Base-by-base conservation (phyloP, 2,888 invertebrate genomes). In the Onchidella celtica region DNA sequence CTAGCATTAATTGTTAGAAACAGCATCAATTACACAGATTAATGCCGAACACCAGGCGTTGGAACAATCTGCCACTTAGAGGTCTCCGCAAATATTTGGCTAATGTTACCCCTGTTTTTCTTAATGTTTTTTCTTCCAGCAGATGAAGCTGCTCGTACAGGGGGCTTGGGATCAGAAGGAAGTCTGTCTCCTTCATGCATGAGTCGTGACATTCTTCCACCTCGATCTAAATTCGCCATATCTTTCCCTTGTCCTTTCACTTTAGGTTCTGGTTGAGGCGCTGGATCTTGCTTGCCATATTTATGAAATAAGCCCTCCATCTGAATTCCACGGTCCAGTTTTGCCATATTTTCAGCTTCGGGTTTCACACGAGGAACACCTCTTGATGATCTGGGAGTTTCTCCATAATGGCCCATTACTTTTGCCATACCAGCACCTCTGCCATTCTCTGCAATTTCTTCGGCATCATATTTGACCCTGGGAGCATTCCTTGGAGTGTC, bases 141-240 rank as follows among this genome's bases (percentile, higher is more conserved):
- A 24, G 86, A 86, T 2, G 87, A 85, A 3, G 83, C 82, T n/a
- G 87, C 88, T 73, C 91, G 81, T 11, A 88, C 88, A 4, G 86
- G 84, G 3, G 90, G 89, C 77, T 84, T 88, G 2, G 86, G 85
- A 59, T 86, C 87, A 17, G 81, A 73, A 1, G 86, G 88, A 21
- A 89, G 77, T 47, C 79, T 82, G 57, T 84, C 83, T 17, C 86
- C 87, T 65, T 91, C 90, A 70, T 91, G 88, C 87, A 91, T 90
- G 36, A 91, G 78, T 11, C 89, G 84, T 17, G 89, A 89, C 88
- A 91, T 88, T 72, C 91, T 80, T 9, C 88, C 89, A 40, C 91
- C 90, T 83, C 86, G 83, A 47, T 89, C 91, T 21, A 91, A 81
- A 47, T 86, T 87, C 0, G 90, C 90, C 66, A 85, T 86, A 14